These are phyloP conservation scores for Morone chrysops DNA, from an alignment of 2,113 vertebrate genomes.

Conservation along the genomic window DNA sequence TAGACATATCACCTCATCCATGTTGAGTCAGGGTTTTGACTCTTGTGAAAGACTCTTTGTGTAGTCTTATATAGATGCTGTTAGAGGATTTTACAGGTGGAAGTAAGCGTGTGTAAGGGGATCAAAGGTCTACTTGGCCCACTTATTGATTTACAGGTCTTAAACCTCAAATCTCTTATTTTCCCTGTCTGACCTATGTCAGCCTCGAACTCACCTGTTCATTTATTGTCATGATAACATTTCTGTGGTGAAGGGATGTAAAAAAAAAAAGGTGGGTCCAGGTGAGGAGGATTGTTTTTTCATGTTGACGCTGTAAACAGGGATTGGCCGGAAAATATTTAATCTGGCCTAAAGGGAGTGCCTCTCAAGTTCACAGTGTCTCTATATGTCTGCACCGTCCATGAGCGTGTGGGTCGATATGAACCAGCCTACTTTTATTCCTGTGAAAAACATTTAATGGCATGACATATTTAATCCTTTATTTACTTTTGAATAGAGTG, in stretches of 20 bases:
- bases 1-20: too few species aligned
- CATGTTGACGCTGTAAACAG: constrained; percentile 10
- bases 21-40: not conserved
- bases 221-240: constrained; percentile 1
- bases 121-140: constrained; percentile 52
- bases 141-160: constrained; percentile 63
- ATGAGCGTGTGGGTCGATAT: not conserved
- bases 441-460: not conserved
- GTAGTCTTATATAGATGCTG: not conserved
- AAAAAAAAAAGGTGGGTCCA: not conserved
- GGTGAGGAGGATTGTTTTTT: constrained; percentile 7
- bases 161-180: not conserved
- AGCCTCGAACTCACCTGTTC: not conserved
- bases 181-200: not conserved
- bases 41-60: not conserved
- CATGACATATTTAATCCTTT: not conserved
- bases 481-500: not conserved
- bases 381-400: not conserved
- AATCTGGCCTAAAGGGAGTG: constrained; percentile 58
- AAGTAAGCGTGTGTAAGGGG: constrained; percentile 3
- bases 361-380: constrained; percentile 12
- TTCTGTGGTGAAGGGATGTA: not conserved
- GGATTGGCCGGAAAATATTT: constrained; percentile 64
- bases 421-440: not conserved
- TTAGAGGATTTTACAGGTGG: constrained; percentile 24